Percentiles rank a stretch among this genome's conserved stretches.
phyloP scores from a whole-genome alignment of 2,888 invertebrate genomes.

The Steinernema carpocapsae region DNA sequence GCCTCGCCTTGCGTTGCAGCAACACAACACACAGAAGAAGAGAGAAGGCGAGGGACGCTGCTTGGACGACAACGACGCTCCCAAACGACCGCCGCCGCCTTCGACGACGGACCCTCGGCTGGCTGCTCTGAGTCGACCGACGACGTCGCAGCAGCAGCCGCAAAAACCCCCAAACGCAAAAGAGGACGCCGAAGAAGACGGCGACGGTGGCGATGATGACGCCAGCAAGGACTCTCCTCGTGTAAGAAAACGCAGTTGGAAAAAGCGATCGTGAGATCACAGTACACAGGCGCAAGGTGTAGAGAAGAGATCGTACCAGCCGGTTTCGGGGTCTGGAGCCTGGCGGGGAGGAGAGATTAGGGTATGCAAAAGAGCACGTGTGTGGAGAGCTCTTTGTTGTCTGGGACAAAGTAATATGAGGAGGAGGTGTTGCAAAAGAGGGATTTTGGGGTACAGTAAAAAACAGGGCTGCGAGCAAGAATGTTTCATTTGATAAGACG shows the following conservation, averaged over 20 bases:
- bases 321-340: background rate
- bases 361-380: too few species aligned
- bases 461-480: too few species aligned
- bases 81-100: background rate
- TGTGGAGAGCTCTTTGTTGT: too few species aligned
- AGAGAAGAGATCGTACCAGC: background rate
- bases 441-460: too few species aligned
- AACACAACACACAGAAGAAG: background rate
- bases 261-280: background rate
- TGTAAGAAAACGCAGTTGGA: background rate
- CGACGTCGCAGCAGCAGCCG: slow-evolving; percentile 8
- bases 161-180: slow-evolving; percentile 1
- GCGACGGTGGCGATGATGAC: background rate
- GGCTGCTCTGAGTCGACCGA: background rate
- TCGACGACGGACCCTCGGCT: background rate
- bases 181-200: slow-evolving; percentile 8
- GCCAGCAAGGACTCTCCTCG: background rate
- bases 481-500: too few species aligned
- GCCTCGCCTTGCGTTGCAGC: too few species aligned
- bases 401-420: too few species aligned
- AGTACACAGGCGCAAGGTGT: background rate
- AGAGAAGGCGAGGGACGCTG: background rate
- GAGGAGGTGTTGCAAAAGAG: too few species aligned
- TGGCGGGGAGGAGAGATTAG: too few species aligned
- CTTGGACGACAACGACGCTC: background rate